Conservation (phyloP, 2,888 invertebrate genomes). For the Lithophane socia region DNA sequence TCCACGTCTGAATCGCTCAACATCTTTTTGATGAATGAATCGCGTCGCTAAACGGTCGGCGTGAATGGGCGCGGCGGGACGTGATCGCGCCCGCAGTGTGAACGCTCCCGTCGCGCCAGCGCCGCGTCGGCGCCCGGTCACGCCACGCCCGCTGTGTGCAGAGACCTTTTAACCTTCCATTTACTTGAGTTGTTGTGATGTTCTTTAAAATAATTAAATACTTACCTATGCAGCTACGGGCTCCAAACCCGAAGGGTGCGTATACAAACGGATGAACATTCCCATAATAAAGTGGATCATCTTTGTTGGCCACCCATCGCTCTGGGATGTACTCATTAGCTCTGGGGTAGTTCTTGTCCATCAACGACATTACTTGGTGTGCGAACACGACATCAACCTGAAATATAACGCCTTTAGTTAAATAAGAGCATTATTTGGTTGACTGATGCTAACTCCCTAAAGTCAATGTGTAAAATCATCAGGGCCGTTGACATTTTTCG, state of each 20-base stretch:
- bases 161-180: too few relatives aligned
- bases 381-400: conserved; percentile 72
- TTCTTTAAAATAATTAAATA: neutral
- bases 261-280: conserved; percentile 91
- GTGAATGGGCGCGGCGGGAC: too few relatives aligned
- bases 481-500: neutral
- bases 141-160: too few relatives aligned
- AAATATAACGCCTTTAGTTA: conserved; percentile 32
- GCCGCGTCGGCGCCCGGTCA: too few relatives aligned
- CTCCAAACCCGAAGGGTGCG: conserved; percentile 92
- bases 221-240: conserved; percentile 92
- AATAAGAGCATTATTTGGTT: neutral
- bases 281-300: conserved; percentile 82
- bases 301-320: conserved; percentile 91
- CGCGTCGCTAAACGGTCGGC: too few relatives aligned
- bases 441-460: neutral
- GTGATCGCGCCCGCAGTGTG: too few relatives aligned
- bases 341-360: conserved; percentile 92
- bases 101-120: too few relatives aligned
- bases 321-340: conserved; percentile 93
- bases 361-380: conserved; percentile 92
- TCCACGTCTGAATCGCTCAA: too few relatives aligned
- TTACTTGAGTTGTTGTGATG: neutral
- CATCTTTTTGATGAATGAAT: too few relatives aligned
- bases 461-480: neutral